These are phyloP conservation scores for Aspidiotus rigidus DNA, from an alignment of 2,888 invertebrate species.

Conservation along the genomic window DNA sequence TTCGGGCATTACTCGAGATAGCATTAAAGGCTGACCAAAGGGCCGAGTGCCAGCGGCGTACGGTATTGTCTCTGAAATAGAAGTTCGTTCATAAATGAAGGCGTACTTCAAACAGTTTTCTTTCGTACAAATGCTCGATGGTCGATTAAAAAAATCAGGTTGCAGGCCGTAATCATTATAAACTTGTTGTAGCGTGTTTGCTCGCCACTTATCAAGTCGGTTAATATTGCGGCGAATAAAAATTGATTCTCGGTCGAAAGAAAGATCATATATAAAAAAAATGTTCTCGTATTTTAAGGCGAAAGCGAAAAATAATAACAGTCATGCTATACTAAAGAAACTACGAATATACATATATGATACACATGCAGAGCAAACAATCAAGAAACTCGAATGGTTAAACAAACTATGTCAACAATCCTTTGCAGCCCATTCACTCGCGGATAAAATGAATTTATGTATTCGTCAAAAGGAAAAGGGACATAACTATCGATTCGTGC, in stretches of 20 bases:
- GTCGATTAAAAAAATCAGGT: too few relatives aligned
- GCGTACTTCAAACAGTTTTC: neutral
- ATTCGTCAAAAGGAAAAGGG: slow-evolving; percentile 3
- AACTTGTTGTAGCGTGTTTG: too few relatives aligned
- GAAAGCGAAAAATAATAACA: too few relatives aligned
- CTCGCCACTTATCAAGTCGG: too few relatives aligned
- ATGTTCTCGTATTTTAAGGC: too few relatives aligned
- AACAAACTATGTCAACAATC: neutral
- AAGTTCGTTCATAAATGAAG: neutral
- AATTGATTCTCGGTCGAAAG: too few relatives aligned
- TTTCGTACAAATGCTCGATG: too few relatives aligned
- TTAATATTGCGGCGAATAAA: too few relatives aligned
- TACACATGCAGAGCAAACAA: neutral
- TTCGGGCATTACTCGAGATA: slow-evolving; percentile 40
- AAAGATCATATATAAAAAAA: too few relatives aligned
- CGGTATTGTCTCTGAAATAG: slow-evolving; percentile 39
- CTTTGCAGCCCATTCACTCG: too few relatives aligned
- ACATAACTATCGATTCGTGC: neutral
- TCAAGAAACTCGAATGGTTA: neutral
- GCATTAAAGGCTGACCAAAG: slow-evolving; percentile 71
- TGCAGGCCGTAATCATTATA: too few relatives aligned
- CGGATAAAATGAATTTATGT: slow-evolving; percentile 13
- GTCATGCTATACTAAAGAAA: too few relatives aligned
- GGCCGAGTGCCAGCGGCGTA: slow-evolving; percentile 56
- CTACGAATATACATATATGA: neutral